Conservation (phyloP, 2,797 vertebrate genomes). For the Tapera naevia region DNA sequence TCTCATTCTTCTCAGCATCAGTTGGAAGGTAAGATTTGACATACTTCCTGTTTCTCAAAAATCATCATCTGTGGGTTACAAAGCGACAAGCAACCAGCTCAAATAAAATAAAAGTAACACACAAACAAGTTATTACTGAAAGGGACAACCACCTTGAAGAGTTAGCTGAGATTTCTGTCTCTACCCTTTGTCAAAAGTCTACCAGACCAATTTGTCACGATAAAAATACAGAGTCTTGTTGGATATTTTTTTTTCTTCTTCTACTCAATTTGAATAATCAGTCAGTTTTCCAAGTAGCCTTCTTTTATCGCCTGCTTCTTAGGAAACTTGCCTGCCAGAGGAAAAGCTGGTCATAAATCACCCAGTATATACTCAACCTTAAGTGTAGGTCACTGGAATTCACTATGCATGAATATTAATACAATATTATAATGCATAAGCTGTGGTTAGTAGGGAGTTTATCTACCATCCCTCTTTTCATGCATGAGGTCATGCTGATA, state of each 20-base stretch:
- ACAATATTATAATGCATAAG: neutral
- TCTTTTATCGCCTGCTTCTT: neutral
- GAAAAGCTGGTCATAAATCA: neutral
- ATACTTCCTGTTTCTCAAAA: neutral
- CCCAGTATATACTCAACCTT: neutral
- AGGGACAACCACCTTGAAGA: neutral
- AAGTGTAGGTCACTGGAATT: neutral
- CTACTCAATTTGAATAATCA: neutral
- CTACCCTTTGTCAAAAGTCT: neutral
- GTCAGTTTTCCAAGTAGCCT: neutral
- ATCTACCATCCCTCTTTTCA: neutral
- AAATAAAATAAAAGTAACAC: neutral
- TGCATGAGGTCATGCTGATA: neutral
- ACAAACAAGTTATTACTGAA: neutral
- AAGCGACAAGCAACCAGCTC: neutral
- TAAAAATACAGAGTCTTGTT: neutral
- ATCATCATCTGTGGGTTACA: neutral
- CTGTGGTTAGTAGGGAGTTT: neutral
- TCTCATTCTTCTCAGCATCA: neutral
- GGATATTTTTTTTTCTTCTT: neutral
- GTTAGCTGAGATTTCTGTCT: neutral
- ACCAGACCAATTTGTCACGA: neutral
- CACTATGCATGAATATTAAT: neutral
- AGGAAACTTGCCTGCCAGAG: neutral
- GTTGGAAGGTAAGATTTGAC: neutral